Evolutionary conservation across 2,113 vertebrate species (phyloP).

Genomic region (Collichthys lucidus): DNA sequence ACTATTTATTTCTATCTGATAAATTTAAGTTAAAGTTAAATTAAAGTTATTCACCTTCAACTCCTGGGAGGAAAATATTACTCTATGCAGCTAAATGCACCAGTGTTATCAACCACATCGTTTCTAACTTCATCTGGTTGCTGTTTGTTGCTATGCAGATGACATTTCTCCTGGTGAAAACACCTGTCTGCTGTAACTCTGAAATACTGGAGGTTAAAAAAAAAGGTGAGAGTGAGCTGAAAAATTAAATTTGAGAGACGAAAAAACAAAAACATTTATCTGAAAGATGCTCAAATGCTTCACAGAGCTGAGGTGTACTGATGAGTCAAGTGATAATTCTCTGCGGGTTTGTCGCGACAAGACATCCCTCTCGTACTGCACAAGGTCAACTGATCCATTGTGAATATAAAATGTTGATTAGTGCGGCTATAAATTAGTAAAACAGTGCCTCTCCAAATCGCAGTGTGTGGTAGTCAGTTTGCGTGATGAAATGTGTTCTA

Average conservation of each 20-base stretch:
- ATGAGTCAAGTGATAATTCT: not conserved
- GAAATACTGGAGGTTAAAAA: not conserved
- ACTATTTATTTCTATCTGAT: not conserved
- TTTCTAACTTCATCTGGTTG: conserved; percentile 2
- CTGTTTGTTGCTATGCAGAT: not conserved
- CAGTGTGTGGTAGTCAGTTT: not conserved
- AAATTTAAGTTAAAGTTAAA: not conserved
- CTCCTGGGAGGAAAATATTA: not conserved
- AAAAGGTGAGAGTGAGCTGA: not conserved
- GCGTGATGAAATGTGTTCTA: not conserved
- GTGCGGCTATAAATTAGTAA: not conserved
- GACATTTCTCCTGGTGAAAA: not conserved
- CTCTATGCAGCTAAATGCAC: conserved; percentile 2
- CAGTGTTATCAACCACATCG: not conserved
- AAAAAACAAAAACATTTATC: not conserved
- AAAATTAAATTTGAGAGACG: not conserved
- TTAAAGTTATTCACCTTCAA: not conserved
- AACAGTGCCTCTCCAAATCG: not conserved
- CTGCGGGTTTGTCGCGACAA: not conserved
- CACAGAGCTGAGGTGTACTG: not conserved
- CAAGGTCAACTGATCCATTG: not conserved
- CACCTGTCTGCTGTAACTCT: not conserved
- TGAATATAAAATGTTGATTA: not conserved
- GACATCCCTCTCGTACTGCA: not conserved
- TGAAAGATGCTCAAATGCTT: not conserved